Conservation (phyloP, 2,888 invertebrate genomes). For the Acleris cristana region DNA sequence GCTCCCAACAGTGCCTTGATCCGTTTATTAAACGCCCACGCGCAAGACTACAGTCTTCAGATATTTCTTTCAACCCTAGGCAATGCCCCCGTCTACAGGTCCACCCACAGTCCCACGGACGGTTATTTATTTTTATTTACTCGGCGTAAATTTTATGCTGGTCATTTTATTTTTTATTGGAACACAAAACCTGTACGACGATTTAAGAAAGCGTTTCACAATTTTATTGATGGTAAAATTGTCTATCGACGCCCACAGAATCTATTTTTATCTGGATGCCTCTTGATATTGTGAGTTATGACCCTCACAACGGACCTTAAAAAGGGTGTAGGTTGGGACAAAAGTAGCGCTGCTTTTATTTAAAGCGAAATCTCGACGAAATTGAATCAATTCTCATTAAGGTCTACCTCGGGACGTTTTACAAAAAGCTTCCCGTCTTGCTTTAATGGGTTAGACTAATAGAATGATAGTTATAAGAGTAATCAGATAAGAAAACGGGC, state of each 20-base stretch:
- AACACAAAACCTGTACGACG: slow-evolving; percentile 17
- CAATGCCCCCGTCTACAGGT: slow-evolving; percentile 39
- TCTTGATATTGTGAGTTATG: slow-evolving; percentile 16
- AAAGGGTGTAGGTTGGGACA: neutral
- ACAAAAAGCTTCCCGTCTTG: slow-evolving; percentile 4
- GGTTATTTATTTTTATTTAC: slow-evolving; percentile 22
- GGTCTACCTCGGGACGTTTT: slow-evolving; percentile 3
- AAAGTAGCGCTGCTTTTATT: too few species aligned
- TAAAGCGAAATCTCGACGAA: neutral
- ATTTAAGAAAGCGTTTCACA: slow-evolving; percentile 26
- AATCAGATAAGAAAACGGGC: slow-evolving; percentile 35
- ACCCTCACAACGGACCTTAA: neutral
- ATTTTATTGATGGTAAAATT: slow-evolving; percentile 35
- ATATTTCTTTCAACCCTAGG: slow-evolving; percentile 44
- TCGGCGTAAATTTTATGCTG: slow-evolving; percentile 22
- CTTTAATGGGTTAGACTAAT: slow-evolving; percentile 18
- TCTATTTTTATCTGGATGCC: slow-evolving; percentile 11
- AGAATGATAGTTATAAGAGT: slow-evolving; percentile 31
- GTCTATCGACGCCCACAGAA: slow-evolving; percentile 32
- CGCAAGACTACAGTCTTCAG: slow-evolving; percentile 40
- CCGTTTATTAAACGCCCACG: slow-evolving; percentile 50
- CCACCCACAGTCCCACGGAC: slow-evolving; percentile 43
- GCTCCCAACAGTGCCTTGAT: slow-evolving; percentile 26
- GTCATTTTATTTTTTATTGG: slow-evolving; percentile 26
- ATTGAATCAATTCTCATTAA: slow-evolving; percentile 5